Evolutionary conservation across 2,113 vertebrate genomes (phyloP), one percentile per base, ranked within the genome.

Genomic region (Lycocorax pyrrhopterus): DNA sequence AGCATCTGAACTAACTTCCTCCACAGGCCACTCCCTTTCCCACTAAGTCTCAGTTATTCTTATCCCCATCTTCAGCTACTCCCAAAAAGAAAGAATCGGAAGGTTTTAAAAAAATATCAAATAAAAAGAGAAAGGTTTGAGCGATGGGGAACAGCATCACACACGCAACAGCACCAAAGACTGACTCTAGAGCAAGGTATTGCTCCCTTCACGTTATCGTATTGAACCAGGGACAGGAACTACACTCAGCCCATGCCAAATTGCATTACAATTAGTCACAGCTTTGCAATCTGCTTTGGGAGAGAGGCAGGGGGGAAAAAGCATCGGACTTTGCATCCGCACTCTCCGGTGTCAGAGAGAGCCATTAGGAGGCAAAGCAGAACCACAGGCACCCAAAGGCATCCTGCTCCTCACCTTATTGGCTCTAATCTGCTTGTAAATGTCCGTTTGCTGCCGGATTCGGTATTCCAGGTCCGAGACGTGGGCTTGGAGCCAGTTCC

Each of bases 401-500:
- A 4, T 23, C 27, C 53, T 37, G 49, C 51, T 15, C 37, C 98
- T 94, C 91, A 99, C 99, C 99, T 99, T 99, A 95, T 98, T 99
- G 96, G 98, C 97, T 46, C 99, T 98, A 56, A 99, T 99, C 98
- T 99, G 99, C 84, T 98, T 98, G 98, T 99, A 99, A 94, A 99
- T 99, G 97, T 99, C 99, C 0, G 99, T 99, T 85, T 99, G 99
- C 97, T 99, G 99, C 35, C 99, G 98, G 97, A 99, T 99, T 77
- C 99, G 99, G 96, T 99, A 99, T 95, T 99, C 99, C 98, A 99
- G 97, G 98, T 99, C 99, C 1, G 99, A 99, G 95, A 99, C 99
- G 87, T 99, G 99, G 64, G 99, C 99, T 94, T 99, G 99, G 63
- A 99, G 99, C 99, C 99, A 99, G 95, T 99, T 99, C 99, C 99